Evolutionary conservation across 2,113 vertebrate species (phyloP), one percentile per base, ranked within the genome.

Genomic region (Planiliza haematocheilus): DNA sequence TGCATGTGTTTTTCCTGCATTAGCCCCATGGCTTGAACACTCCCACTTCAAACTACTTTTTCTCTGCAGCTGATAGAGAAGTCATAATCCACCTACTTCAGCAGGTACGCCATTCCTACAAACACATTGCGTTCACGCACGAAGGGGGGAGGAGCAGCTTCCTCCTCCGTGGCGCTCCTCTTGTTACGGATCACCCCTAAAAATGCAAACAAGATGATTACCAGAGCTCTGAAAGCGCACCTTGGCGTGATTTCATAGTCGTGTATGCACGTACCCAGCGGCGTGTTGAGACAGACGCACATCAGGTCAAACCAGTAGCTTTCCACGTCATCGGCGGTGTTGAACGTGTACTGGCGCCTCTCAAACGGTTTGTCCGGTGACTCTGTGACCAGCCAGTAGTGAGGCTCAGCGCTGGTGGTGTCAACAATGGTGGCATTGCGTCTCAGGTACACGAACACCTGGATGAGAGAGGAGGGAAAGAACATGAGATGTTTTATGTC

Each of bases 251-350:
- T 60, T 30, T 45, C 4, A 10, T 50, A 56, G 7, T 39, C 39
- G 21, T 24, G 45, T 16, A 1, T n/a, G 18, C 1, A 0, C 10
- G 24, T 95, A 98, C 97, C 97, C 76, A 98, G 61, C 0, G 97
- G 96, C 7, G 97, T 98, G 9, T 97, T 99, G 45, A 99, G 96
- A 91, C 97, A 99, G 88, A 99, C 95, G 30, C 95, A 99, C 90
- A 98, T 95, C 85, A 99, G 82, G 41, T 99, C 96, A 18, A 99
- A 98, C 98, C 98, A 99, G 90, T 95, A 99, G 92, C 92, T 96
- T 55, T 99, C 96, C 50, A 98, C 93, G 0, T 98, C 95, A 37
- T 96, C 94, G 16, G 91, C 74, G 1, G 91, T 94, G 70, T 84
- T 92, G 46, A 99, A 93, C 0, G 88, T 76, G 0, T 99, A 99